phyloP scores from a whole-genome alignment of 2,113 vertebrate species.

The Lota lota region DNA sequence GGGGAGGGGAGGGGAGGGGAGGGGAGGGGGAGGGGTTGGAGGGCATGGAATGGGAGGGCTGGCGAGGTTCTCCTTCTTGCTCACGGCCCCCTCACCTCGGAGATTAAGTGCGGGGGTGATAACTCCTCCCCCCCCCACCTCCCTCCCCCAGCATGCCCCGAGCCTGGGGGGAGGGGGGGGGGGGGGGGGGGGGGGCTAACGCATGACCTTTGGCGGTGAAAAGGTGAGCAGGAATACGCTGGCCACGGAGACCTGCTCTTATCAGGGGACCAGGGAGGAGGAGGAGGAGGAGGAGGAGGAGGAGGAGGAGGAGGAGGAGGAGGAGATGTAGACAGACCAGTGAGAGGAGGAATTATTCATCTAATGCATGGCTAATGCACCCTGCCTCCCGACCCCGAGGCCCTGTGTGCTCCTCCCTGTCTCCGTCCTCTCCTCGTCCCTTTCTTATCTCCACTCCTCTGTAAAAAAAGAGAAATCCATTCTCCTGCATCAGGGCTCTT shows the following conservation, averaged over 20 bases:
- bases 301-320: constrained; percentile 1
- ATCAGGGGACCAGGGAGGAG: constrained; percentile 28
- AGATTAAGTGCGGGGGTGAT: not conserved
- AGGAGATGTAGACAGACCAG: constrained; percentile 22
- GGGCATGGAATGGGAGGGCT: constrained; percentile 32
- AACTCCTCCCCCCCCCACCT: constrained; percentile 20
- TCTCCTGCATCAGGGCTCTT: constrained; percentile 58
- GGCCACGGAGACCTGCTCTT: constrained; percentile 54
- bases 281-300: constrained; percentile 19
- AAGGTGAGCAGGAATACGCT: constrained; percentile 54
- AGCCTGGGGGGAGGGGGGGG: constrained; percentile 56
- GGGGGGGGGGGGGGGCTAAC: constrained; percentile 46
- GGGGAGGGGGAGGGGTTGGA: constrained; percentile 23
- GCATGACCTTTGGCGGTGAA: constrained; percentile 53
- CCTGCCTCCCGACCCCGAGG: too few relatives aligned
- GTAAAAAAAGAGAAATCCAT: constrained; percentile 57
- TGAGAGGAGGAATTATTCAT: constrained; percentile 1
- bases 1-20: too few relatives aligned
- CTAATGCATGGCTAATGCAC: too few relatives aligned
- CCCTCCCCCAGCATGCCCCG: not conserved
- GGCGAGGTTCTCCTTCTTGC: not conserved
- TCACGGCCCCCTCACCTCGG: not conserved
- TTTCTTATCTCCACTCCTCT: constrained; percentile 44
- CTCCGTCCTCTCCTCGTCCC: constrained; percentile 29
- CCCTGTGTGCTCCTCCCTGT: not conserved